These are phyloP conservation scores for Trisateles emortualis DNA, from an alignment of 2,888 invertebrate genomes.

Conservation along the genomic window DNA sequence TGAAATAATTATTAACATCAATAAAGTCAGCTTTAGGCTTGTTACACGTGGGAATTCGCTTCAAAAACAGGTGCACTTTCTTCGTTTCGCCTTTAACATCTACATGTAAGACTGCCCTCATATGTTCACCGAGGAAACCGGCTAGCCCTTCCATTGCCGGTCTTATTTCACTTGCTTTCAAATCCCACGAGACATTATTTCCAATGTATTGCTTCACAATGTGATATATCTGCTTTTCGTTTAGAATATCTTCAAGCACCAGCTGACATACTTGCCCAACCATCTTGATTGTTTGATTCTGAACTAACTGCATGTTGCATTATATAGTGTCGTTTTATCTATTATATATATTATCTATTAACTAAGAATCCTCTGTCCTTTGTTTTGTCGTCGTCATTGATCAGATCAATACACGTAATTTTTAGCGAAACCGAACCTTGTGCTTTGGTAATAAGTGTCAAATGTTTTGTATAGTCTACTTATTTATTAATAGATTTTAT, in stretches of 20 bases:
- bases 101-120: constrained; percentile 57
- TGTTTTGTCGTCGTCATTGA: background rate
- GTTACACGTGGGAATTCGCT: constrained; percentile 64
- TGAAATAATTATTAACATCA: constrained; percentile 56
- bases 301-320: background rate
- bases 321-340: background rate
- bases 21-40: constrained; percentile 70
- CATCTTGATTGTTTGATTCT: constrained; percentile 38
- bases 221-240: constrained; percentile 54
- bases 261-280: constrained; percentile 28
- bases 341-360: too few relatives aligned
- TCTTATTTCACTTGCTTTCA: constrained; percentile 46
- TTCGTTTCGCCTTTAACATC: constrained; percentile 34
- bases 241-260: constrained; percentile 51
- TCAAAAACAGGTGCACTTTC: constrained; percentile 64
- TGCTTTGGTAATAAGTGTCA: background rate
- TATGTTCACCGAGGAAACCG: constrained; percentile 74
- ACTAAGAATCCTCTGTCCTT: background rate
- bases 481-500: too few relatives aligned
- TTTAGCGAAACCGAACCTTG: background rate
- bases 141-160: constrained; percentile 63
- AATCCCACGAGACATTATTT: constrained; percentile 38
- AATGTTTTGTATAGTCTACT: background rate
- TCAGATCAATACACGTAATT: background rate
- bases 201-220: constrained; percentile 48